Evolutionary conservation across 2,797 vertebrate genomes (phyloP), one percentile per base, ranked within the genome.

Genomic region (Acanthurus leucopareius): DNA sequence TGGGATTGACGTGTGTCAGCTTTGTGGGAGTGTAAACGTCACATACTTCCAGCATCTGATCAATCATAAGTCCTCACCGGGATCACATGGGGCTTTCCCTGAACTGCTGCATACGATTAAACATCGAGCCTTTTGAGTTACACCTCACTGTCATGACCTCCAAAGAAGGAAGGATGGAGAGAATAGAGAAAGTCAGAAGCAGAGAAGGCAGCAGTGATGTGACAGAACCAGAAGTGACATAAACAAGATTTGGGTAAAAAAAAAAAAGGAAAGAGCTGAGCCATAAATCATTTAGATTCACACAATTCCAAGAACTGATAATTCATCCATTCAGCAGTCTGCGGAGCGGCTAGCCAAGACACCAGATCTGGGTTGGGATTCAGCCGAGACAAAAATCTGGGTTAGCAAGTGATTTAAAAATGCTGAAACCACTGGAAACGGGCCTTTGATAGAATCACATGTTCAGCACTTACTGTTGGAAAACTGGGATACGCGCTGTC

Each of bases 401-500:
- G 91, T 89, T 87, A 89, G 80, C 58, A 10, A 85, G 79, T 54
- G 54, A 73, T 83, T 85, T 82, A 68, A 86, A 91, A 93, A 64
- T 79, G 89, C 88, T 91, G 87, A 92, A 86, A 77, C 80, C 52
- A 66, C 77, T 63, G 63, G 72, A 86, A 89, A 69, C 1, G 16
- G 73, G 64, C 56, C 52, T 83, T 51, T 82, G 82, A 84, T 81
- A 80, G 65, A 86, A 79, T 82, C 87, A 70, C 72, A 65, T 73
- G 58, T 72, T 86, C 80, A 86, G 77, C 86, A 81, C 44, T 79
- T 73, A 52, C 52, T 75, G 80, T 54, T 28, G 51, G 54, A 49
- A 79, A 84, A 82, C 70, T 74, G 65, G 77, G 76, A 73, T 79
- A 40, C 65, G 68, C 48, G 67, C 35, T 6, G 54, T 16, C 45